Evolutionary conservation across 2,888 invertebrate species (phyloP).

Genomic region (Napeogenes inachia): DNA sequence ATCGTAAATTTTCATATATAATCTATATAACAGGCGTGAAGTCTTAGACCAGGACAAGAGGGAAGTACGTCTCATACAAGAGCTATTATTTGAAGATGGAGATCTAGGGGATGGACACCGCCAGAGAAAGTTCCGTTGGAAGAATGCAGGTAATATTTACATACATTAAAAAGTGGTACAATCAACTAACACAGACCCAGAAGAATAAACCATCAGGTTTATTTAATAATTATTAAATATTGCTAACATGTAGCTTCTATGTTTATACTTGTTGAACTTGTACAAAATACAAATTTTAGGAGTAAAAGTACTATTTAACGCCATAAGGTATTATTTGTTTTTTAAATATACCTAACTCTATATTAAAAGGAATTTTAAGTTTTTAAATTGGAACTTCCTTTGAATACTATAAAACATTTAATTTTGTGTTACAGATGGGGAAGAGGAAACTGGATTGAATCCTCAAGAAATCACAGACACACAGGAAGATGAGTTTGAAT

Average conservation of each 20-base stretch:
- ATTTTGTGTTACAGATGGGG: constrained; percentile 48
- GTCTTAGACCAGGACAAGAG: constrained; percentile 92
- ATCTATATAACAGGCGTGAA: constrained; percentile 77
- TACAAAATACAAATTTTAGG: no score
- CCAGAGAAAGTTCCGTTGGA: constrained; percentile 91
- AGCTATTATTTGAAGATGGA: constrained; percentile 92
- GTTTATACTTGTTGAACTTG: no score
- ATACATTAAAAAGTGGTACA: no score
- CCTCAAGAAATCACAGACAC: constrained; percentile 53
- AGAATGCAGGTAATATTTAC: constrained; percentile 78
- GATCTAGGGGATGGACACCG: constrained; percentile 89
- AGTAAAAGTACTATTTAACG: no score
- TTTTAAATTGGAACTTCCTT: not conserved
- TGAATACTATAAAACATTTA: not conserved
- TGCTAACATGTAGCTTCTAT: no score
- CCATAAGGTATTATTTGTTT: no score
- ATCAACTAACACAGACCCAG: no score
- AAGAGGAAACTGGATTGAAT: constrained; percentile 47
- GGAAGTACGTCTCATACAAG: constrained; percentile 89
- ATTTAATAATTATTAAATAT: no score
- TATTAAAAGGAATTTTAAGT: not conserved
- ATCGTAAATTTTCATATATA: not conserved
- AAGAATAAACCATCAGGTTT: no score
- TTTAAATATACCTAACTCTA: not conserved
- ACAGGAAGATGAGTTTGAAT: constrained; percentile 83